Evolutionary conservation across 2,797 vertebrate genomes (phyloP).

Genomic region (Echiichthys vipera): DNA sequence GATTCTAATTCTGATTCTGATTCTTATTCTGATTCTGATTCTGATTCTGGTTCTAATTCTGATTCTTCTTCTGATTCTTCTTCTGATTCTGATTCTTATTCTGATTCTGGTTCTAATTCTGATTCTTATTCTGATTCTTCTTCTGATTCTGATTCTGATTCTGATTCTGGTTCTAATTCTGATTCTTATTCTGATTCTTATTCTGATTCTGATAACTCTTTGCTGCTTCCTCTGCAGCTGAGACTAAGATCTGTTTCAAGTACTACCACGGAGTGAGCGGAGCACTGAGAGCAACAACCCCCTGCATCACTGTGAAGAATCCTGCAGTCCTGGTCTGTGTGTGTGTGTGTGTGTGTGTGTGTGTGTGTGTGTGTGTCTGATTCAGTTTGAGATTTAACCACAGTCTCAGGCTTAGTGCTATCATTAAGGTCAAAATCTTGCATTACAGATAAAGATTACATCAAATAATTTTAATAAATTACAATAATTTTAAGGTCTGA

Average conservation of each 20-base stretch:
- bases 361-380: background rate
- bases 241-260: conserved; percentile 99
- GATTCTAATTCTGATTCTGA: too few relatives aligned
- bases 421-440: background rate
- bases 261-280: conserved; percentile 98
- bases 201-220: too few relatives aligned
- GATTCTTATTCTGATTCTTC: too few relatives aligned
- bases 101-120: too few relatives aligned
- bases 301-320: conserved; percentile 98
- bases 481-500: background rate
- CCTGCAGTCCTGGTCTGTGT: conserved; percentile 91
- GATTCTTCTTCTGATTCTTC: too few relatives aligned
- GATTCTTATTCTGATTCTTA: too few relatives aligned
- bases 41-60: too few relatives aligned
- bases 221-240: conserved; percentile 83
- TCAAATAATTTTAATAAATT: background rate
- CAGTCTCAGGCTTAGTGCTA: background rate
- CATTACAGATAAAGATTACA: background rate
- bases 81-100: too few relatives aligned
- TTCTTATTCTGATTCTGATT: too few relatives aligned
- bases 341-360: conserved; percentile 15
- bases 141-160: too few relatives aligned
- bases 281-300: conserved; percentile 94
- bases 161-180: too few relatives aligned
- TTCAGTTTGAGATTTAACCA: background rate